Percentiles rank a stretch among this genome's conserved stretches.
Evolutionary conservation across 1,140 invertebrate species (phyloP).

Genomic region (Plodia interpunctella): DNA sequence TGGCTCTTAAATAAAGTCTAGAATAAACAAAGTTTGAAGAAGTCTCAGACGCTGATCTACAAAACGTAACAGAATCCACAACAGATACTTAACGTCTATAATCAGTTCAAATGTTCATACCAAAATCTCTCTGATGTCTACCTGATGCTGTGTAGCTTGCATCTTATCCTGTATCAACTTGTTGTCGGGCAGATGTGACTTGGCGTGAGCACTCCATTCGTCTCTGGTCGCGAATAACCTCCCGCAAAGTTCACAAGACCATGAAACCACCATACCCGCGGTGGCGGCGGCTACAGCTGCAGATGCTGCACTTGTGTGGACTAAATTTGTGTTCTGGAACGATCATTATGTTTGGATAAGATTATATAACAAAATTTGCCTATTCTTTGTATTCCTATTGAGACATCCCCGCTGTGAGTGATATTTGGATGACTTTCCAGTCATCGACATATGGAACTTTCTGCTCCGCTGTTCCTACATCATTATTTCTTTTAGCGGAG

Average conservation of each 20-base stretch:
- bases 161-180: slow-evolving; percentile 75
- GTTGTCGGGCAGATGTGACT: slow-evolving; percentile 80
- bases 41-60: background rate
- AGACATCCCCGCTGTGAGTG: too few relatives aligned
- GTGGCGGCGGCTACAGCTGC: slow-evolving; percentile 70
- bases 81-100: background rate
- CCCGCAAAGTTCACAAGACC: slow-evolving; percentile 85
- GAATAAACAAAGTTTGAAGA: background rate
- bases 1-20: too few relatives aligned
- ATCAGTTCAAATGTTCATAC: slow-evolving; percentile 1
- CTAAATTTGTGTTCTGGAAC: slow-evolving; percentile 55
- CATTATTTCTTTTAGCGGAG: too few relatives aligned
- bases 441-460: too few relatives aligned
- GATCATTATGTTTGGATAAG: background rate
- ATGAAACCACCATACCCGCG: slow-evolving; percentile 76
- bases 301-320: slow-evolving; percentile 70
- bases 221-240: slow-evolving; percentile 82
- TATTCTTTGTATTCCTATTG: too few relatives aligned
- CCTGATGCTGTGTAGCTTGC: slow-evolving; percentile 70
- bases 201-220: slow-evolving; percentile 85
- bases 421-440: too few relatives aligned
- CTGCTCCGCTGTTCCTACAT: too few relatives aligned
- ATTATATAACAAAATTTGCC: background rate
- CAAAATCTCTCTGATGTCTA: slow-evolving; percentile 16
- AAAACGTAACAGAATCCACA: background rate